These are phyloP conservation scores for Agriopis marginaria DNA, from an alignment of 2,888 invertebrate species.

Conservation along the genomic window DNA sequence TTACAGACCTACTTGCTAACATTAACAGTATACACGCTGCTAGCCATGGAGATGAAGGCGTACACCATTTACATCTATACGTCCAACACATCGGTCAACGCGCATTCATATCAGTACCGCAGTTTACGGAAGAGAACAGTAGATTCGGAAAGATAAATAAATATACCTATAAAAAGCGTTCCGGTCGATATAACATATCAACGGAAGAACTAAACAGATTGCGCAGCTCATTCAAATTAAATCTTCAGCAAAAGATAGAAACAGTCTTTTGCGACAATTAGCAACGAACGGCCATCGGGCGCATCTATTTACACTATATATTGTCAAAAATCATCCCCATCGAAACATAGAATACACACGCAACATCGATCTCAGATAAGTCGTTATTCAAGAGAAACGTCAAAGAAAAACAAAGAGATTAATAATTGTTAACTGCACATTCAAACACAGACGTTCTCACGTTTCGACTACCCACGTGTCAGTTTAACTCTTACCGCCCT, in stretches of 20 bases:
- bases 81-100: conserved; percentile 82
- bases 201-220: conserved; percentile 86
- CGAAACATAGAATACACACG: conserved; percentile 86
- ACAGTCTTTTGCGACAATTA: conserved; percentile 86
- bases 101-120: conserved; percentile 84
- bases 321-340: conserved; percentile 82
- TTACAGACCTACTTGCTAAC: conserved; percentile 83
- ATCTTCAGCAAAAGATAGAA: conserved; percentile 85
- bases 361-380: conserved; percentile 85
- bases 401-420: conserved; percentile 85
- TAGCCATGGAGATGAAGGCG: conserved; percentile 84
- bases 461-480: conserved; percentile 84
- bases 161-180: conserved; percentile 86
- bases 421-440: conserved; percentile 82
- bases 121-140: conserved; percentile 81
- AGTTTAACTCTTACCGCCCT: conserved; percentile 95
- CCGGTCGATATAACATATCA: conserved; percentile 75
- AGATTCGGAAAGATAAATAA: conserved; percentile 84
- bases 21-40: conserved; percentile 77
- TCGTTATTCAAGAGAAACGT: conserved; percentile 86
- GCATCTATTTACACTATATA: conserved; percentile 85
- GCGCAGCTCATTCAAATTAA: conserved; percentile 86
- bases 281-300: conserved; percentile 87
- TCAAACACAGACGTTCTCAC: conserved; percentile 86
- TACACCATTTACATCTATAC: conserved; percentile 79